Evolutionary conservation across 2,113 vertebrate genomes (phyloP).

Genomic region (Ceratotherium simum): DNA sequence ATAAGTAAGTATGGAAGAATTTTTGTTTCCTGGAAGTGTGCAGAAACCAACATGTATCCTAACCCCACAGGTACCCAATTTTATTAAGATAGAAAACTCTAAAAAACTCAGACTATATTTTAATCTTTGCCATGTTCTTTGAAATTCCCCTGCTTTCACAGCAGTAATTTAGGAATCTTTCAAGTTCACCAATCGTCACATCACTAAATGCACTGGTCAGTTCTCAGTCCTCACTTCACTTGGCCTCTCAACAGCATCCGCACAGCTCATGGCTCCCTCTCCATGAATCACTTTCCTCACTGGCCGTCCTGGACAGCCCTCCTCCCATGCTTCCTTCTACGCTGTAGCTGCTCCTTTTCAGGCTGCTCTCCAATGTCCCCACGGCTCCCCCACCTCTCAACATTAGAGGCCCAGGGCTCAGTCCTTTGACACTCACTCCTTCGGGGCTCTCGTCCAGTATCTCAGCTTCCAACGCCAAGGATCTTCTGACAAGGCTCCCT

Average conservation of each 20-base stretch:
- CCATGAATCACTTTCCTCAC: accelerated
- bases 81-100: background rate
- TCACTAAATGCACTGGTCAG: background rate
- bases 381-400: background rate
- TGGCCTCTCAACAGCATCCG: background rate
- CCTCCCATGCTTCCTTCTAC: background rate
- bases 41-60: background rate
- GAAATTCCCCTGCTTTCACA: background rate
- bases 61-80: background rate
- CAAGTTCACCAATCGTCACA: background rate
- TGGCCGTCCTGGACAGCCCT: accelerated
- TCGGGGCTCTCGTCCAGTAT: background rate
- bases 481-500: background rate
- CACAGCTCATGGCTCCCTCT: too few relatives aligned
- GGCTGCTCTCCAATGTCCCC: background rate
- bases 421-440: accelerated
- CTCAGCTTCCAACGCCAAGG: background rate
- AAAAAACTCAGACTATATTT: background rate
- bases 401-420: background rate
- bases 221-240: background rate
- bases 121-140: background rate
- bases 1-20: background rate
- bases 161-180: background rate
- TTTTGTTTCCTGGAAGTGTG: background rate
- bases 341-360: background rate